phyloP scores from a whole-genome alignment of 2,113 vertebrate species.

The Paedocypris sp. region DNA sequence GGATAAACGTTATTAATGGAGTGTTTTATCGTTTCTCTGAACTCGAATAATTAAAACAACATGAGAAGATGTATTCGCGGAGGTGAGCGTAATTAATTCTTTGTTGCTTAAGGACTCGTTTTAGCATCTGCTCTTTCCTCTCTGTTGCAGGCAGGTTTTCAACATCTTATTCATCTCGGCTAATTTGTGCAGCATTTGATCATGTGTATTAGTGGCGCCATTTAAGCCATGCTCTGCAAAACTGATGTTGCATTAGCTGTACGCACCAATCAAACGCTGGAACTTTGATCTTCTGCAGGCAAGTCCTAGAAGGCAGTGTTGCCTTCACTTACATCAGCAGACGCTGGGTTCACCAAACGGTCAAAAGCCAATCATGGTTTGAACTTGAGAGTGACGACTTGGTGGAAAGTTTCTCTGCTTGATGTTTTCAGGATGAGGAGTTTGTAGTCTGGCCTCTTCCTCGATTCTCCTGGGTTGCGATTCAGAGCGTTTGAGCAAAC shows the following conservation, averaged over 20 bases:
- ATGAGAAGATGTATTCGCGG: neutral
- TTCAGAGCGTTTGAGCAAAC: too few relatives aligned
- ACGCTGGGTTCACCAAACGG: constrained; percentile 12
- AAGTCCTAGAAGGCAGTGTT: constrained; percentile 18
- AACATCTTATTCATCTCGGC: neutral
- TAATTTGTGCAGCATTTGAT: constrained; percentile 15
- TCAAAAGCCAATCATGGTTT: neutral
- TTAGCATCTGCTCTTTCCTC: too few relatives aligned
- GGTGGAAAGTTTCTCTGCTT: neutral
- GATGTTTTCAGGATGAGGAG: too few relatives aligned
- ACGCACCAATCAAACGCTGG: constrained; percentile 10
- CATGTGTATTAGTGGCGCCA: constrained; percentile 2
- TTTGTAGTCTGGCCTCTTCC: too few relatives aligned
- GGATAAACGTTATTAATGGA: neutral
- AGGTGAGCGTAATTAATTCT: neutral
- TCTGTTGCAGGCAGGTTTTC: too few relatives aligned
- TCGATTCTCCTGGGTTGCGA: too few relatives aligned
- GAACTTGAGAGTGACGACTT: neutral
- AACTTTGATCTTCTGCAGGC: constrained; percentile 26
- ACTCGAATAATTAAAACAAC: neutral
- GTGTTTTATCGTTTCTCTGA: neutral
- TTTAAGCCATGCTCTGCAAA: constrained; percentile 17
- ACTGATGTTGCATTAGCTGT: constrained; percentile 15
- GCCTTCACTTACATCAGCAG: constrained; percentile 23
- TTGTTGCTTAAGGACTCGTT: constrained; percentile 2